Evolutionary conservation across 2,113 vertebrate genomes (phyloP).

Genomic region (Lates calcarifer): DNA sequence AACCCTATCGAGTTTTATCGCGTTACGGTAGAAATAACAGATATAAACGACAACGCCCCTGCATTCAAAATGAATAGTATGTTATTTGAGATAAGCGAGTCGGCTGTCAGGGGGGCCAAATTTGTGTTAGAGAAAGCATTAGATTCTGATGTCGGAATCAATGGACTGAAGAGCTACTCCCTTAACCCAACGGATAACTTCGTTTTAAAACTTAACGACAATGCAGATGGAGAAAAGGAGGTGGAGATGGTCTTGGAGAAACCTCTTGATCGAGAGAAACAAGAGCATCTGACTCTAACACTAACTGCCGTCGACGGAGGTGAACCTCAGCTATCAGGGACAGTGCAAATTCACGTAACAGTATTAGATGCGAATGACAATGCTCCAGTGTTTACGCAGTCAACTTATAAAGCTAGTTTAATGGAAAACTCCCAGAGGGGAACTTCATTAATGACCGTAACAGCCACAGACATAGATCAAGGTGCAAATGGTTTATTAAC

Average conservation of each 20-base stretch:
- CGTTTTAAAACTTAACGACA: slow-evolving; percentile 50
- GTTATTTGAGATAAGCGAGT: slow-evolving; percentile 84
- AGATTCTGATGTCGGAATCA: slow-evolving; percentile 84
- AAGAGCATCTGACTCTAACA: slow-evolving; percentile 48
- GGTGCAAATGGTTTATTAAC: slow-evolving; percentile 39
- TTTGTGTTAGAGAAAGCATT: slow-evolving; percentile 79
- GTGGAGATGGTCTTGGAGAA: slow-evolving; percentile 74
- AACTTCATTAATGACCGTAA: slow-evolving; percentile 62
- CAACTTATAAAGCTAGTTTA: slow-evolving; percentile 70
- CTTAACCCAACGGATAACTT: slow-evolving; percentile 76
- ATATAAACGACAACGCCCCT: slow-evolving; percentile 87
- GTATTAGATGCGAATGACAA: slow-evolving; percentile 92
- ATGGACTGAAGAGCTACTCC: slow-evolving; percentile 80
- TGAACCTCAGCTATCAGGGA: slow-evolving; percentile 67
- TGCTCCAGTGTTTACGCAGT: slow-evolving; percentile 85
- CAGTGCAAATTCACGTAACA: slow-evolving; percentile 70
- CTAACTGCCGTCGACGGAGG: slow-evolving; percentile 73
- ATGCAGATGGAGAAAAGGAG: slow-evolving; percentile 25
- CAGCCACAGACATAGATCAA: slow-evolving; percentile 79
- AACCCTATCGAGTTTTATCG: slow-evolving; percentile 84
- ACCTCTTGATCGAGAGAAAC: slow-evolving; percentile 72
- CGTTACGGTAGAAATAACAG: slow-evolving; percentile 80
- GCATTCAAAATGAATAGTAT: slow-evolving; percentile 75
- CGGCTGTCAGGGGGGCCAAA: slow-evolving; percentile 70
- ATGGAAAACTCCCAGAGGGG: slow-evolving; percentile 70